Evolutionary conservation across 2,113 vertebrate species (phyloP).

Genomic region (Ceyx margarethae): DNA sequence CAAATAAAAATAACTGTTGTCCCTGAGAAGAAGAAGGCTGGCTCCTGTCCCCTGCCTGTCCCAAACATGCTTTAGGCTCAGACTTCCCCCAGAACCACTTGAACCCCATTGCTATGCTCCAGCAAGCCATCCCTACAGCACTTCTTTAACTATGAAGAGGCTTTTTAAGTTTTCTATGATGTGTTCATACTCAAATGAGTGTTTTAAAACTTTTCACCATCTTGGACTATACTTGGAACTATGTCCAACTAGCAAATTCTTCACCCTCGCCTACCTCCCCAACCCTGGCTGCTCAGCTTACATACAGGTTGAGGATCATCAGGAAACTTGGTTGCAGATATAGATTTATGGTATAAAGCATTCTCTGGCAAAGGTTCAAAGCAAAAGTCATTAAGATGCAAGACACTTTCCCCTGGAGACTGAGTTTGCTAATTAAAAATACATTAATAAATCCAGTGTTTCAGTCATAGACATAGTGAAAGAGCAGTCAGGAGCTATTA

Average conservation of each 20-base stretch:
- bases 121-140: neutral
- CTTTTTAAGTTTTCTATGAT: neutral
- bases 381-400: slow-evolving; percentile 8
- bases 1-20: neutral
- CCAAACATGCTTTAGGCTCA: neutral
- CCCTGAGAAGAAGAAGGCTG: neutral
- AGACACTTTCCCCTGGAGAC: slow-evolving; percentile 1
- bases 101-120: neutral
- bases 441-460: slow-evolving; percentile 32
- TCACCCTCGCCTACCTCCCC: neutral
- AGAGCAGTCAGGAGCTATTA: neutral
- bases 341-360: neutral
- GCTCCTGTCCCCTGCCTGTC: neutral
- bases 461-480: neutral
- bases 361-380: slow-evolving; percentile 29
- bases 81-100: neutral
- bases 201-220: neutral
- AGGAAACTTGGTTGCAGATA: neutral
- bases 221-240: neutral
- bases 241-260: neutral
- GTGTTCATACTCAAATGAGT: neutral
- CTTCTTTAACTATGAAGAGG: neutral
- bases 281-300: neutral
- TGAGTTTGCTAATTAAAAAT: slow-evolving; percentile 54
- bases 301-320: neutral